These are phyloP conservation scores for Platalea minor DNA, from an alignment of 2,797 vertebrate genomes.

Conservation along the genomic window DNA sequence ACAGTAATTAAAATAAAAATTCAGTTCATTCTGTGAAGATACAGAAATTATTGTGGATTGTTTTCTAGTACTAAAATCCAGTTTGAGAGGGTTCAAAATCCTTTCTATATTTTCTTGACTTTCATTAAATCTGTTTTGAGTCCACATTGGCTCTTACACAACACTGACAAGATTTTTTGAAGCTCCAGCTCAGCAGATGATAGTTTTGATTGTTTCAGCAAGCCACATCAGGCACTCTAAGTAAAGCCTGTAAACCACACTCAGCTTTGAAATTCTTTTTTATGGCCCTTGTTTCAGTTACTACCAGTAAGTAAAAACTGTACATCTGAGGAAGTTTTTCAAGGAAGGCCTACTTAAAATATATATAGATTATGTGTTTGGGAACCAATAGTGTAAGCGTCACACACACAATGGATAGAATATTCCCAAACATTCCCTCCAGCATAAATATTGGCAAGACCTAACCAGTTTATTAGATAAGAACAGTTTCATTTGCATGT, in stretches of 20 bases:
- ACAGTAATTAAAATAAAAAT: neutral
- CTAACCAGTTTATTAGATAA: neutral
- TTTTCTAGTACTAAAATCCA: neutral
- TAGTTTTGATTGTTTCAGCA: slow-evolving; percentile 44
- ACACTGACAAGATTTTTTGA: neutral
- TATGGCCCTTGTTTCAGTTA: slow-evolving; percentile 20
- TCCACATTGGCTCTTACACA: neutral
- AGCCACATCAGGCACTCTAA: neutral
- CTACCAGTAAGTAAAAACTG: slow-evolving; percentile 27
- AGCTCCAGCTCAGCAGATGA: neutral
- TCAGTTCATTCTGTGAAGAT: neutral
- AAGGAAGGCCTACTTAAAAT: neutral
- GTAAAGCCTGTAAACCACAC: neutral
- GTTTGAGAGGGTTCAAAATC: neutral
- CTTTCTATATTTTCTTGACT: neutral
- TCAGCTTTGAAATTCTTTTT: neutral
- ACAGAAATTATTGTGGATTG: neutral
- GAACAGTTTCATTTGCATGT: neutral
- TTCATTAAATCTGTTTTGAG: neutral
- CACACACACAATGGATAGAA: neutral
- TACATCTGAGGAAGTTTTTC: slow-evolving; percentile 12
- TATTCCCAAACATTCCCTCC: neutral
- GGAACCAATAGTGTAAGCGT: neutral
- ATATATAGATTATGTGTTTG: neutral
- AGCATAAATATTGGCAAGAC: slow-evolving; percentile 19